A percentile compares a stretch with the other conserved stretches of the same genome.
phyloP scores from a whole-genome alignment of 1,140 invertebrate species.

The Sminthurides bifidus region DNA sequence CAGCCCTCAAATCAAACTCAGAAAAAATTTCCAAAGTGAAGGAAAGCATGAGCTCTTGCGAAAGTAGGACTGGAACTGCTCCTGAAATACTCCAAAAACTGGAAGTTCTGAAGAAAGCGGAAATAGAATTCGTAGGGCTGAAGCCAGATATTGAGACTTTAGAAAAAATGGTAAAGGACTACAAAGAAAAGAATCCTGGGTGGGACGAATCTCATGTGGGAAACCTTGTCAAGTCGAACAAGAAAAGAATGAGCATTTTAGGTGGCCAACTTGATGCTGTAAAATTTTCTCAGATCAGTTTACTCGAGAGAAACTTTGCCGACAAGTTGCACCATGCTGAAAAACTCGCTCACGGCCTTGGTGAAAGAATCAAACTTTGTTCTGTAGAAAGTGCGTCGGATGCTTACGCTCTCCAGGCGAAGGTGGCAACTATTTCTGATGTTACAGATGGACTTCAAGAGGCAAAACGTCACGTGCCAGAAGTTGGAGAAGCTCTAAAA shows the following conservation, averaged over 20 bases:
- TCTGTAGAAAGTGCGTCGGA: constrained; percentile 73
- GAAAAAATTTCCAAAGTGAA: constrained; percentile 60
- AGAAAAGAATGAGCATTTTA: constrained; percentile 63
- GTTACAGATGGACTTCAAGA: constrained; percentile 58
- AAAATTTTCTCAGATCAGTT: constrained; percentile 60
- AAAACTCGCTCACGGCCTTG: constrained; percentile 60
- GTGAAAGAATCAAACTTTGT: constrained; percentile 88
- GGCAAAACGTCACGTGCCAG: constrained; percentile 45
- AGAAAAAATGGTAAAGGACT: constrained; percentile 52
- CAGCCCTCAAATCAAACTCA: constrained; percentile 54
- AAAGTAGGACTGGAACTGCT: constrained; percentile 79
- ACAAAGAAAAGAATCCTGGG: constrained; percentile 63
- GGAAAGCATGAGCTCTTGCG: constrained; percentile 76
- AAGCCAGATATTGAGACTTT: constrained; percentile 54
- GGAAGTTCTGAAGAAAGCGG: constrained; percentile 37
- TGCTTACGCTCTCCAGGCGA: constrained; percentile 83
- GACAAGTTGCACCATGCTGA: constrained; percentile 71
- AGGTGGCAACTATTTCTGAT: constrained; percentile 66
- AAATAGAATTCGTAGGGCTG: constrained; percentile 48
- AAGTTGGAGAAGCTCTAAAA: constrained; percentile 13
- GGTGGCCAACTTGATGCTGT: constrained; percentile 64
- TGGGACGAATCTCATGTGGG: constrained; percentile 59
- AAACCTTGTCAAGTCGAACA: constrained; percentile 64
- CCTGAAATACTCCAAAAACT: constrained; percentile 65
- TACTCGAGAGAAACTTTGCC: constrained; percentile 74